A percentile compares a stretch with the other conserved stretches of the same genome.
Evolutionary conservation across 2,113 vertebrate species (phyloP).

Genomic region (Lathamus discolor): DNA sequence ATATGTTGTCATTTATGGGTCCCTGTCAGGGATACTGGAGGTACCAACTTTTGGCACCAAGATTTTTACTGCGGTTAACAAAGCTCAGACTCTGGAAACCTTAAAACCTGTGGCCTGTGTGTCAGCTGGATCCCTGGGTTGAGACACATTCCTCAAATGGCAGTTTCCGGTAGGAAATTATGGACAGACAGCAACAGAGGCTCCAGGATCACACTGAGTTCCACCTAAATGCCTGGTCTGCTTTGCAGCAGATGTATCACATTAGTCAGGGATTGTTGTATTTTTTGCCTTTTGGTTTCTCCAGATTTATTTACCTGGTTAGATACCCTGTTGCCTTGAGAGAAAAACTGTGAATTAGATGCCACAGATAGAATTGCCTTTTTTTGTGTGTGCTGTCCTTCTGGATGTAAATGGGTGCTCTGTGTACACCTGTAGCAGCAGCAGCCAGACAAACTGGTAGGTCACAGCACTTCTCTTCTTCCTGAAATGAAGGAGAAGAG

Average conservation of each 20-base stretch:
- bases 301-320: background rate
- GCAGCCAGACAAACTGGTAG: background rate
- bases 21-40: background rate
- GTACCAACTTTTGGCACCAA: background rate
- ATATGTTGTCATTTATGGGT: background rate
- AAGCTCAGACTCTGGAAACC: background rate
- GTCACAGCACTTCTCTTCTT: background rate
- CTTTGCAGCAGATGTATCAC: background rate
- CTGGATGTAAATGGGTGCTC: background rate
- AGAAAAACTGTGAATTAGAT: background rate
- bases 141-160: background rate
- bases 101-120: background rate
- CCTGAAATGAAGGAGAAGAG: background rate
- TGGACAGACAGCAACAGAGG: background rate
- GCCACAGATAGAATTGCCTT: background rate
- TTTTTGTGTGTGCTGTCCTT: background rate
- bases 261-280: background rate
- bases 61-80: background rate
- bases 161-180: background rate
- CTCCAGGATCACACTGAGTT: background rate
- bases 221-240: background rate
- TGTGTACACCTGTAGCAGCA: background rate
- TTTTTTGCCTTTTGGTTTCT: background rate
- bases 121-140: background rate
- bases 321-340: background rate